Base-by-base conservation (phyloP, 2,113 vertebrate species). In the Leucoraja erinaceus region DNA sequence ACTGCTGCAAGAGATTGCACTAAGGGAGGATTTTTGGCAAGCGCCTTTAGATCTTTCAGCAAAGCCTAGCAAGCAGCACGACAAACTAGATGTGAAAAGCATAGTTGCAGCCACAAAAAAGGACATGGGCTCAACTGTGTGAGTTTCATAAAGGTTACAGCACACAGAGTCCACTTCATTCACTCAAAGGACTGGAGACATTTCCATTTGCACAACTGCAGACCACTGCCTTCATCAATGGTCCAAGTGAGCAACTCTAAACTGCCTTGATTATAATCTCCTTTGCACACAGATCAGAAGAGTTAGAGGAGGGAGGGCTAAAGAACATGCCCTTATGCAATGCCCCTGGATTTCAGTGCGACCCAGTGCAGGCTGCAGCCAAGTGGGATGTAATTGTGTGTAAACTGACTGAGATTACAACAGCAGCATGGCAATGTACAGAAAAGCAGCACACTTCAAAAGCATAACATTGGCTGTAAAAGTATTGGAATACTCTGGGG, bases 11-110 rank as follows among this genome's bases (percentile, higher is more conserved):
- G n/a, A 59, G 83, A 88, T 88, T 31, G 31, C 83, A 88, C 59
- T 12, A 86, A 63, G 12, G 1, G 63, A 18, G 59, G 83, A 63
- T 31, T 88, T 88, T 88, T 88, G 59, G 83, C 59, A 88, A 63
- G 16, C 14, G 7, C 31, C 59, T 88, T 28, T 63, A 61, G 54
- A 28, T 84, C 83, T 63, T 88, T 88, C 63, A 88, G 31, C 59
- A 61, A 61, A 61, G 56, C 56, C 10, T n/a, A 28, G n/a, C 83
- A 18, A 88, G 12, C 61, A n/a, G 56, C 18, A 63, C 12, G 12
- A 33, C 59, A 88, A 88, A 88, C 59, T 31, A 88, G 59, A 88
- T 88, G 83, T 56, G 63, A 88, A 81, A 88, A 88, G 83, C 59
- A 88, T 31, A 63, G 28, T 66, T 28, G 63, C 56, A 63, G 59